Conservation (phyloP, 2,797 vertebrate genomes). For the Onychomys torridus region DNA sequence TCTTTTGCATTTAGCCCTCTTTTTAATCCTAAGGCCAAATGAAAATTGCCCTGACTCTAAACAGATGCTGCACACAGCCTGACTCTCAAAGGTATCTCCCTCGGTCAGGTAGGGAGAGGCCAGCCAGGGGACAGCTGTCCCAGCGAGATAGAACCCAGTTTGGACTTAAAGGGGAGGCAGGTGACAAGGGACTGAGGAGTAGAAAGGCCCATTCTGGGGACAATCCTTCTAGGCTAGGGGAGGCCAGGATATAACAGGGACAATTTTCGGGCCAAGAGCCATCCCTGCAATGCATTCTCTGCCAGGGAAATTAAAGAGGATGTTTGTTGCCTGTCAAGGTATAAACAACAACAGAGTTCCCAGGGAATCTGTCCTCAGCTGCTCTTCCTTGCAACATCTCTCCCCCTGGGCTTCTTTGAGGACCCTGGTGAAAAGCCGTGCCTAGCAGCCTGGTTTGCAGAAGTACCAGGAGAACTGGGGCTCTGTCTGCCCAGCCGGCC, state of each 20-base stretch:
- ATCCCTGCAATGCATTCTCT: constrained; percentile 1
- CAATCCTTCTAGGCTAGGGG: constrained; percentile 67
- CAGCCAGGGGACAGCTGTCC: constrained; percentile 81
- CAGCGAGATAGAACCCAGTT: constrained; percentile 81
- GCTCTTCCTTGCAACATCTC: neutral
- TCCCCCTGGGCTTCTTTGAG: constrained; percentile 64
- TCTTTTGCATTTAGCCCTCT: constrained; percentile 75
- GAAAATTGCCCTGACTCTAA: constrained; percentile 84
- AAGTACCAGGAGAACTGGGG: neutral
- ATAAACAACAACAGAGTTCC: constrained; percentile 79
- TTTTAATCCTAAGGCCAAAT: constrained; percentile 84
- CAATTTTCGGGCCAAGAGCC: constrained; percentile 73
- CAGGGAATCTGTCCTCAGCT: constrained; percentile 65
- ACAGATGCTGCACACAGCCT: constrained; percentile 67
- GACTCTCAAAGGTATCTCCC: constrained; percentile 86
- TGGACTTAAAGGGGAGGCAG: constrained; percentile 73
- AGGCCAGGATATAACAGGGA: constrained; percentile 12
- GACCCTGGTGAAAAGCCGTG: constrained; percentile 55
- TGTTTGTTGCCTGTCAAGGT: constrained; percentile 82
- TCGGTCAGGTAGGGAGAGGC: constrained; percentile 83
- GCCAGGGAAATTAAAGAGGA: constrained; percentile 84
- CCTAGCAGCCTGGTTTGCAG: constrained; percentile 68
- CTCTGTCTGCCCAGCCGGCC: accelerated
- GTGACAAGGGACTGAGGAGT: constrained; percentile 11
- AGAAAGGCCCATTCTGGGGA: constrained; percentile 65